Evolutionary conservation across 1,140 invertebrate genomes (phyloP), one percentile per base, ranked within the genome.

Genomic region (Calliopsis andreniformis): DNA sequence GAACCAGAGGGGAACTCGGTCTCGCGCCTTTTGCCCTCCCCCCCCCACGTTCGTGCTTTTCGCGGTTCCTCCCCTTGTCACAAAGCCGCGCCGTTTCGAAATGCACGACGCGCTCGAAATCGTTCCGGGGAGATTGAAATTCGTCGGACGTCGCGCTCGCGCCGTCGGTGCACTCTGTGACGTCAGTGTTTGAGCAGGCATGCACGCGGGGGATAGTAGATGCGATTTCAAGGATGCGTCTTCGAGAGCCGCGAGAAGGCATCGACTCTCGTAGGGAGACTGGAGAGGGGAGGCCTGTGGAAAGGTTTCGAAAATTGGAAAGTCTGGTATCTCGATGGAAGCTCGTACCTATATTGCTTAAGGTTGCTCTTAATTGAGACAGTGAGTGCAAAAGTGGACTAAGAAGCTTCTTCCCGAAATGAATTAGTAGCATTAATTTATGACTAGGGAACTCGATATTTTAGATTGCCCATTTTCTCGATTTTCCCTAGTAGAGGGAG

Each of bases 61-160:
- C 73, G 18, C 20, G 55, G 51, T 61, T 59, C 30, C 53, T 45
- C 61, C 49, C 47, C 32, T 12, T 23, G 8, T 8, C 10, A 8
- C 53, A 39, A 39, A 0, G 10, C 16, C 16, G 14, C 18, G 18
- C 42, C 51, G 51, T 10, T 67, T 58, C 51, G 28, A 67, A 67
- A 75, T 75, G 71, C 71, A 16, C 62, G 71, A 67, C 71, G 63
- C 18, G 71, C 47, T 45, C 71, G 71, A 75, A 75, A 75, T 75
- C 71, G 71, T 75, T 67, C 71, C 71, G 51, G 71, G 49, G 39
- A 25, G 10, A 39, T 75, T 75, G 62, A 75, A 75, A 75, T 75
- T 75, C 71, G 71, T 45, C 61, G 71, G 62, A 66, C 71, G 71
- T 73, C 53, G 51, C 25, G 39, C 53, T 58, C 55, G 55, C 61